Conservation (phyloP, 2,888 invertebrate species). For the Tipula vernalis region DNA sequence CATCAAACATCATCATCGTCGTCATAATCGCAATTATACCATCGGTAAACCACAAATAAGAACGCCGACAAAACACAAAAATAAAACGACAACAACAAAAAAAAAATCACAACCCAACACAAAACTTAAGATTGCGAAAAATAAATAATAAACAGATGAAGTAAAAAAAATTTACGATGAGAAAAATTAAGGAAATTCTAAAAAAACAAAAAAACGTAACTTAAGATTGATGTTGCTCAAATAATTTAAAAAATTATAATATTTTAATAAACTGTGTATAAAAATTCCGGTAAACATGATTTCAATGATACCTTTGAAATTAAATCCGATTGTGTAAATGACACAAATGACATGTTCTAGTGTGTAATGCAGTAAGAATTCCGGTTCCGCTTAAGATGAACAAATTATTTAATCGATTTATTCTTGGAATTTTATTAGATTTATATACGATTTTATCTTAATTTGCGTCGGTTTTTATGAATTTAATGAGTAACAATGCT, state of each 20-base stretch:
- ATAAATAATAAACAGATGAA: background rate
- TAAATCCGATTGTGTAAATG: background rate
- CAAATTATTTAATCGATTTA: background rate
- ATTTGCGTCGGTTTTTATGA: too few relatives aligned
- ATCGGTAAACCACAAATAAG: slow-evolving; percentile 4
- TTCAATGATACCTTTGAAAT: background rate
- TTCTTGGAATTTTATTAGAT: background rate
- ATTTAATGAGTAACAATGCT: too few relatives aligned
- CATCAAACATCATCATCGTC: background rate
- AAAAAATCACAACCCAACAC: background rate
- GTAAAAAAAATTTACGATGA: background rate
- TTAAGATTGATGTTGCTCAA: background rate
- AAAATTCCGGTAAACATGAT: background rate
- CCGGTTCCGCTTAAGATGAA: background rate
- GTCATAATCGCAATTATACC: background rate
- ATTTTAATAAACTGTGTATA: background rate
- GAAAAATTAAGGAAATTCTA: background rate
- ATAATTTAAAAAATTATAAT: background rate
- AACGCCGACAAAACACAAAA: background rate
- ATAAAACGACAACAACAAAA: background rate
- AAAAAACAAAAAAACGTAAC: background rate
- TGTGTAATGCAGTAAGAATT: background rate
- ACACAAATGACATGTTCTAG: background rate
- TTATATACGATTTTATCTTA: background rate
- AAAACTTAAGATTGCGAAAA: background rate